Percentiles rank a stretch among this genome's conserved stretches.
These are phyloP conservation scores for Rutpela maculata DNA, from an alignment of 2,888 invertebrate species.

Conservation along the genomic window DNA sequence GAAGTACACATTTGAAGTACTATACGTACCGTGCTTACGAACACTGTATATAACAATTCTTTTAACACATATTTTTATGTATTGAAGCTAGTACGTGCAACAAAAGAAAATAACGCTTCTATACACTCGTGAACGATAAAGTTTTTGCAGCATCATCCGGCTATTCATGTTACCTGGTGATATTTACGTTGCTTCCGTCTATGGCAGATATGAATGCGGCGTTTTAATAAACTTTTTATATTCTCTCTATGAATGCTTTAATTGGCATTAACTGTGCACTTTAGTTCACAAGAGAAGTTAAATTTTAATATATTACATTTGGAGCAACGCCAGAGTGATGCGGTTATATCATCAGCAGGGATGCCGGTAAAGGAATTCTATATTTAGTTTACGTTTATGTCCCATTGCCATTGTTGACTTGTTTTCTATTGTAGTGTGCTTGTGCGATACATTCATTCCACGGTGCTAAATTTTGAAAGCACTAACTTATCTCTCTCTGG, in stretches of 20 bases:
- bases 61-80: too few species aligned
- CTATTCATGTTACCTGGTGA: too few species aligned
- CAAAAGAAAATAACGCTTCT: too few species aligned
- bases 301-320: constrained; percentile 30
- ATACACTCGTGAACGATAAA: too few species aligned
- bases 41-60: too few species aligned
- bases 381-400: constrained; percentile 35
- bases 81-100: too few species aligned
- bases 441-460: constrained; percentile 11
- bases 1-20: too few species aligned
- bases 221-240: constrained; percentile 24
- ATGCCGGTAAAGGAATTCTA: constrained; percentile 27
- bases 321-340: constrained; percentile 32
- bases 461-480: constrained; percentile 24
- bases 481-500: constrained; percentile 27
- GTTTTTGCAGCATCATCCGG: too few species aligned
- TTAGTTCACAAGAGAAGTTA: constrained; percentile 16
- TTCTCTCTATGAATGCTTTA: constrained; percentile 15
- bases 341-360: constrained; percentile 35
- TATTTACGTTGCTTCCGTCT: background rate
- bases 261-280: constrained; percentile 17
- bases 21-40: too few species aligned
- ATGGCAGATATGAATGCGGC: background rate
- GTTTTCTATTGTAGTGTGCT: constrained; percentile 18
- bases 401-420: constrained; percentile 24